Base-by-base conservation (phyloP, 2,888 invertebrate genomes). In the Timandra comae region DNA sequence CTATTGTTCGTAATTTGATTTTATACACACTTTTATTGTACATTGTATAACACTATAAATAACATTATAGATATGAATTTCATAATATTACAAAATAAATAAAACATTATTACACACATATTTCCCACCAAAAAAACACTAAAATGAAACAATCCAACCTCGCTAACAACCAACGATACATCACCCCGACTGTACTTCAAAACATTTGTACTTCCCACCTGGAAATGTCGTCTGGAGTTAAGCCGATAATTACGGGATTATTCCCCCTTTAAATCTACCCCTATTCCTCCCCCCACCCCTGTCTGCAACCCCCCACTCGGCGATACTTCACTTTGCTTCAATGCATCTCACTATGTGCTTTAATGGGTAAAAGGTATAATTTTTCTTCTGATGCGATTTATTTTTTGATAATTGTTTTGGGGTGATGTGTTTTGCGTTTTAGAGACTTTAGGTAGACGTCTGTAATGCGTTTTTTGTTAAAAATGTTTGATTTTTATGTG, bases 201-300 rank as follows among this genome's bases (percentile, higher is more conserved):
- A n/a, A 31, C 35, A 53, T 49, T 57, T 60, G 64, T 63, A 58
- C 56, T 65, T 63, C 61, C 69, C 75, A 78, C 81, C 81, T 82
- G 81, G 67, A 63, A 76, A 71, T 75, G 81, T 72, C 76, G 78
- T 78, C 79, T 80, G 60, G 72, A 74, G 80, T 71, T 84, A 82
- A 84, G 82, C 80, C 71, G 84, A 82, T 84, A 84, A 84, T 84
- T 82, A 82, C 70, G 54, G 80, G 84, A 84, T 84, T 82, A 81
- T 68, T 49, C 63, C 63, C 68, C n/a, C n/a, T n/a, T n/a, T n/a
- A n/a, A n/a, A n/a, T n/a, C n/a, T n/a, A n/a, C n/a, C n/a, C n/a
- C 67, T 52, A 43, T 11, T 30, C 30, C 25, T 30, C 41, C 42
- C 35, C 40, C 29, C 29, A 43, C 41, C 35, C 31, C 41, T 41